phyloP scores from a whole-genome alignment of 2,113 vertebrate species.

The Mirounga angustirostris region DNA sequence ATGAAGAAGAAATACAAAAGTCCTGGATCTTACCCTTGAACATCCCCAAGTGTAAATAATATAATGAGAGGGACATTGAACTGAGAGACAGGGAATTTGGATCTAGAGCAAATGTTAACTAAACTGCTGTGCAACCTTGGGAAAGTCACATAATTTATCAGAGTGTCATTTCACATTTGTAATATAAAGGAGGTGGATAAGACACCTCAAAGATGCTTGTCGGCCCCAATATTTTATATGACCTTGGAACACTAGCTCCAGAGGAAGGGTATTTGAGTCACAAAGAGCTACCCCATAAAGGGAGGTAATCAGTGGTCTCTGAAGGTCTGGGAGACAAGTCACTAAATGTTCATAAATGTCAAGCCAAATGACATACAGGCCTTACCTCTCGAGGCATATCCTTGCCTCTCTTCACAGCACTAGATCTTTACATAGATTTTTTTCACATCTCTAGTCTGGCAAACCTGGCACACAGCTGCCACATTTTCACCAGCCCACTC shows the following conservation, averaged over 20 bases:
- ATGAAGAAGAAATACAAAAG: neutral
- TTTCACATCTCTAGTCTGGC: neutral
- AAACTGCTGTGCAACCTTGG: neutral
- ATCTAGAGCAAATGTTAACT: neutral
- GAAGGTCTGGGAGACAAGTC: neutral
- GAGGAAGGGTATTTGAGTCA: neutral
- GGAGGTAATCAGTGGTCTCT: neutral
- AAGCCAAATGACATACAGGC: neutral
- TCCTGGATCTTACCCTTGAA: neutral
- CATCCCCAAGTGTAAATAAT: neutral
- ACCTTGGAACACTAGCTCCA: neutral
- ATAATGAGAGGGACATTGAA: neutral
- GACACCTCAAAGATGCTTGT: neutral
- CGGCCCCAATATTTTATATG: neutral
- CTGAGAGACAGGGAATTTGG: neutral
- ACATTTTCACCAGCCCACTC: constrained; percentile 34
- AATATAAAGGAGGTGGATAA: neutral
- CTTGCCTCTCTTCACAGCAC: neutral
- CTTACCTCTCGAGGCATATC: neutral
- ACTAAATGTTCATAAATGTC: neutral
- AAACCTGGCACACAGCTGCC: constrained; percentile 34
- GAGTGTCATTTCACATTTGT: neutral
- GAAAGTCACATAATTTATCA: neutral
- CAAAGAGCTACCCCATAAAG: neutral
- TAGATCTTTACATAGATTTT: neutral